Evolutionary conservation across 2,797 vertebrate species (phyloP), one percentile per base, ranked within the genome.

Genomic region (Alfaro cultratus): DNA sequence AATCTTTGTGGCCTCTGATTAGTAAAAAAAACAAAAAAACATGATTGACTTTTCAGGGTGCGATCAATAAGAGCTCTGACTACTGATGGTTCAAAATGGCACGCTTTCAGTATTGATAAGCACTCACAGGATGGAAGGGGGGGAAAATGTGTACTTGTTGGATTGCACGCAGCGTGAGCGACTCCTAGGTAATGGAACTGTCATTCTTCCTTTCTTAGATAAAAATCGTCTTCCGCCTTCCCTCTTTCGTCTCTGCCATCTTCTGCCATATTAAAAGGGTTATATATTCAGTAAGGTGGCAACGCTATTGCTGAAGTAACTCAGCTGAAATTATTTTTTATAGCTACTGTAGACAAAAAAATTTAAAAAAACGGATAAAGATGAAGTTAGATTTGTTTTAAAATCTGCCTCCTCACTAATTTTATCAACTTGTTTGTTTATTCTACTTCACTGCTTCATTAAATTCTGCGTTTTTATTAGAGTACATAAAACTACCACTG

Each of bases 101-200:
- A 83, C 46, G 46, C 88, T 89, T 89, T 90, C 88, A 82, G 88
- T 94, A 93, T 95, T 92, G 94, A 95, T 94, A 94, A 92, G 88
- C 91, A 83, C 85, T 94, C 90, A 87, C 84, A 75, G 76, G 82
- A 78, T 51, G 31, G 71, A 67, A 75, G 80, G 57, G 51, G 31
- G 46, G 45, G 23, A 73, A 78, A 82, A 83, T 82, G 90, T 83
- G 80, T 86, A 87, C 90, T 90, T 93, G 91, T 91, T 92, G 91
- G 92, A 94, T 94, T 88, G 88, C 89, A 89, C 83, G 86, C 90
- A 67, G 87, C 90, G 83, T 91, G 89, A 89, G 89, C 80, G 86
- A 90, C 92, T 93, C 85, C 82, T 87, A 87, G 92, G 91, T 95
- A 94, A 96, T 95, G 93, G 94, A 95, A 94, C 95, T 94, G 94